Evolutionary conservation across 1,140 invertebrate genomes (phyloP).

Genomic region (Cydia strobilella): DNA sequence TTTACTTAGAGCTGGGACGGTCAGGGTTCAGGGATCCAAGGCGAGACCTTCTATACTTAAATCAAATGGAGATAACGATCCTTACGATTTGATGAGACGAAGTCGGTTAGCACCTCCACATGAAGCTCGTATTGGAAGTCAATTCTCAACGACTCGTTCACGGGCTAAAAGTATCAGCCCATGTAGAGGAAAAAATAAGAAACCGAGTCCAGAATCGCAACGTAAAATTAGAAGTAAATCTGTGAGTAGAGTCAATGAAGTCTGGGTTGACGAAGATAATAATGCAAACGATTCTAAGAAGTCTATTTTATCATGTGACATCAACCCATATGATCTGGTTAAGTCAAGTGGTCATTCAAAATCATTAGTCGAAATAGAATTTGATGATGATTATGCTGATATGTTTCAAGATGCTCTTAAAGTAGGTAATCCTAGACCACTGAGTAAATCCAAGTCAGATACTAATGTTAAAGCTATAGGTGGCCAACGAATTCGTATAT

Average conservation of each 20-base stretch:
- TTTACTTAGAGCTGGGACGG: conserved; percentile 81
- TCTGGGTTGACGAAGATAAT: conserved; percentile 76
- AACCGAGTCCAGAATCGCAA: conserved; percentile 69
- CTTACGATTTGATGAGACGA: conserved; percentile 90
- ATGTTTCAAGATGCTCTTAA: conserved; percentile 66
- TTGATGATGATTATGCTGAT: conserved; percentile 69
- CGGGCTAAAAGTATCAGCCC: conserved; percentile 83
- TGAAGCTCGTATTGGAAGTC: conserved; percentile 78
- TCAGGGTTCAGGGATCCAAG: conserved; percentile 81
- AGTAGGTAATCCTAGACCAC: conserved; percentile 47
- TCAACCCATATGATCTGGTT: conserved; percentile 92
- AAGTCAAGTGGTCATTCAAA: conserved; percentile 71
- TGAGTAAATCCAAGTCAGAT: conserved; percentile 65
- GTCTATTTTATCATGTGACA: conserved; percentile 91
- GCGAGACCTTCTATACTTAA: conserved; percentile 82
- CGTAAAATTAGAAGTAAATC: conserved; percentile 76
- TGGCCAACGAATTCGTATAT: conserved; percentile 81
- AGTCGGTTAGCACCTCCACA: conserved; percentile 84
- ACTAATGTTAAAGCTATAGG: conserved; percentile 81
- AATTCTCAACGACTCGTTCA: conserved; percentile 77
- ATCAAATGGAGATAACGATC: conserved; percentile 82
- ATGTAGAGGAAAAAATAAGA: conserved; percentile 73
- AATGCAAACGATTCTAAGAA: conserved; percentile 79
- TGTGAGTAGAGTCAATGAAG: conserved; percentile 74
- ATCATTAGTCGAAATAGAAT: conserved; percentile 67